Evolutionary conservation across 2,113 vertebrate species (phyloP), one percentile per base, ranked within the genome.

Genomic region (Malaclemys terrapin): DNA sequence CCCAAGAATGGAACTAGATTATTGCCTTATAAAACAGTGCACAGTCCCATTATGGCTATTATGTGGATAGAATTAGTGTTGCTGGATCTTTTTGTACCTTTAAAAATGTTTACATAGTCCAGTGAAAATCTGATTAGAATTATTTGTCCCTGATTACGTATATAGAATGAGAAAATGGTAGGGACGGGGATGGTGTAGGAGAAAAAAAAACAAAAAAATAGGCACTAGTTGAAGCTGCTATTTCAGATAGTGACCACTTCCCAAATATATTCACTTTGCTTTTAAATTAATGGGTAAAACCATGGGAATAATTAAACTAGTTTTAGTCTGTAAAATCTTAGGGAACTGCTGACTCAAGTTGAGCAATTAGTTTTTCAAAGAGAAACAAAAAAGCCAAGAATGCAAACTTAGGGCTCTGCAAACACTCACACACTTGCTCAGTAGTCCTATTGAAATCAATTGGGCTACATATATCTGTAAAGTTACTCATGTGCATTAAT

Each of bases 371-470:
- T 81, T 59, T 56, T 57, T 42, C 50, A 91, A 82, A 50, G 45
- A 57, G 91, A 96, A 93, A 79, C 13, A 19, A 69, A 84, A 89
- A 90, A 84, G 53, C 72, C 90, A 59, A 91, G 80, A 91, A 91
- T 54, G 31, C 5, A 95, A 59, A 88, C 88, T 91, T 87, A 79
- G 69, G 79, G 14, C 31, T 87, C 59, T 83, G 27, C 42, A 90
- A 88, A 54, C 31, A 75, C 84, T n/a, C 53, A 4, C 85, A 38
- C 4, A 38, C 8, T 82, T 56, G 20, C 82, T 95, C 91, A 92
- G 84, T 83, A 91, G 4, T 45, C 42, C 47, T 92, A 80, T 89
- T 53, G 24, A 93, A 91, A 59, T 79, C 83, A 91, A 47, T 84
- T 72, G 11, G 86, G 29, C n/a, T 89, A 27, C 14, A 92, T 80